A percentile compares a stretch with the other conserved stretches of the same genome.
phyloP scores from a whole-genome alignment of 1,140 invertebrate species.

The Hermetia illucens region DNA sequence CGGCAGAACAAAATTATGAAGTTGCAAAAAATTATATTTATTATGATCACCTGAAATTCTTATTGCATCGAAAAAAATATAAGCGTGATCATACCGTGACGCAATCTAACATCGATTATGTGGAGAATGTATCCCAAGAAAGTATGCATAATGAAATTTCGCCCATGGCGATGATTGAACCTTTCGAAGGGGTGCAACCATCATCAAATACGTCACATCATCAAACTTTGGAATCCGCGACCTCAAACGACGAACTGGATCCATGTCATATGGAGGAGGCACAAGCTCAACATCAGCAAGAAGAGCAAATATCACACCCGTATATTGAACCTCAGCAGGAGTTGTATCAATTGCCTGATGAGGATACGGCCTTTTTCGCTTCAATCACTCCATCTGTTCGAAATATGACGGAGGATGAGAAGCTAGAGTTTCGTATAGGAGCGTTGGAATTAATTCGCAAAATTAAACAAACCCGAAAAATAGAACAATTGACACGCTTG shows the following conservation, averaged over 20 bases:
- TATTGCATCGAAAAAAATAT: background rate
- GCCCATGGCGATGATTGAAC: too few species aligned
- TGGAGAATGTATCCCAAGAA: too few species aligned
- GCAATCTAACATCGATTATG: too few species aligned
- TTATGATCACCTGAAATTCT: conserved; percentile 1
- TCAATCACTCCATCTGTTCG: background rate
- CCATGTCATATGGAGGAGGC: background rate
- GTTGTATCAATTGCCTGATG: background rate
- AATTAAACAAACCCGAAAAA: conserved; percentile 1
- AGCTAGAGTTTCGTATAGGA: conserved; percentile 3
- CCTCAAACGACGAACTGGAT: background rate
- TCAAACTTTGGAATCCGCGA: too few species aligned
- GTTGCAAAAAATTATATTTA: background rate
- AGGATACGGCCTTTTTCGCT: background rate
- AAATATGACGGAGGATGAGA: background rate
- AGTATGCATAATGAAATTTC: too few species aligned
- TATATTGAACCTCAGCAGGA: background rate
- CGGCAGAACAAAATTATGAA: background rate
- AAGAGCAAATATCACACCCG: background rate
- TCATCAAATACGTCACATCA: background rate
- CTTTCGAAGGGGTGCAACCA: background rate
- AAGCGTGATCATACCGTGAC: background rate
- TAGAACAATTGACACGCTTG: too few species aligned
- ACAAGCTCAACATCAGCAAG: background rate
- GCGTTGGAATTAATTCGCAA: background rate